Evolutionary conservation across 1,140 invertebrate genomes (phyloP).

Genomic region (Drosophila burlai): DNA sequence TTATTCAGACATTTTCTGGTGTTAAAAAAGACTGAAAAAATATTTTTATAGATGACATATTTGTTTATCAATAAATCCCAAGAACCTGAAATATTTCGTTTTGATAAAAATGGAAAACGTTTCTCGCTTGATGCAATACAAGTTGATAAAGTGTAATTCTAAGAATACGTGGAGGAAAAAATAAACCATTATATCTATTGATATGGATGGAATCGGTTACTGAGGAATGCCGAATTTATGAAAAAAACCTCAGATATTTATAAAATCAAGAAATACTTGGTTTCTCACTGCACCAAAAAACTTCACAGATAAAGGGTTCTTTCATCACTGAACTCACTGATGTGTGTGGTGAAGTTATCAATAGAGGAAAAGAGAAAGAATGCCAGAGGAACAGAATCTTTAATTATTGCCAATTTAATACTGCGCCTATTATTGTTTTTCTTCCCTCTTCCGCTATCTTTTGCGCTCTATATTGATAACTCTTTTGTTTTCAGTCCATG

Average conservation of each 20-base stretch:
- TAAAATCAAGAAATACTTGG: slow-evolving; percentile 1
- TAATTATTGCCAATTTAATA: slow-evolving; percentile 29
- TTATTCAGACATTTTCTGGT: not conserved
- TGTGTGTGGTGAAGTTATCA: not conserved
- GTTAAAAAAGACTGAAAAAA: not conserved
- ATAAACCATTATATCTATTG: not conserved
- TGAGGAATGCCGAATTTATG: not conserved
- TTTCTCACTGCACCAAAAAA: not conserved
- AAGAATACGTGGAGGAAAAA: not conserved
- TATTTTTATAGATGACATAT: slow-evolving; percentile 16
- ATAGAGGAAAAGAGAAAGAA: not conserved
- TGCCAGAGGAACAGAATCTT: not conserved
- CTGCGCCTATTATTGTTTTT: slow-evolving; percentile 24
- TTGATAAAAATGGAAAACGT: slow-evolving; percentile 4
- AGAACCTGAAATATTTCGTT: not conserved
- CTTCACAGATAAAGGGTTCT: not conserved
- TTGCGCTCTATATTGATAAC: slow-evolving; percentile 22
- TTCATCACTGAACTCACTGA: slow-evolving; percentile 8
- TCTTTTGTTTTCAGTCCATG: slow-evolving; percentile 10
- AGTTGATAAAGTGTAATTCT: slow-evolving; percentile 9
- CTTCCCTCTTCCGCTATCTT: not conserved
- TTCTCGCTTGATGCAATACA: slow-evolving; percentile 9
- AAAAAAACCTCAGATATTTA: slow-evolving; percentile 4
- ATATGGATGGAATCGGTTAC: not conserved
- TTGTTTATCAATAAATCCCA: slow-evolving; percentile 12